Evolutionary conservation across 2,888 invertebrate species (phyloP), one percentile per base, ranked within the genome.

Genomic region (Oscheius sp.): DNA sequence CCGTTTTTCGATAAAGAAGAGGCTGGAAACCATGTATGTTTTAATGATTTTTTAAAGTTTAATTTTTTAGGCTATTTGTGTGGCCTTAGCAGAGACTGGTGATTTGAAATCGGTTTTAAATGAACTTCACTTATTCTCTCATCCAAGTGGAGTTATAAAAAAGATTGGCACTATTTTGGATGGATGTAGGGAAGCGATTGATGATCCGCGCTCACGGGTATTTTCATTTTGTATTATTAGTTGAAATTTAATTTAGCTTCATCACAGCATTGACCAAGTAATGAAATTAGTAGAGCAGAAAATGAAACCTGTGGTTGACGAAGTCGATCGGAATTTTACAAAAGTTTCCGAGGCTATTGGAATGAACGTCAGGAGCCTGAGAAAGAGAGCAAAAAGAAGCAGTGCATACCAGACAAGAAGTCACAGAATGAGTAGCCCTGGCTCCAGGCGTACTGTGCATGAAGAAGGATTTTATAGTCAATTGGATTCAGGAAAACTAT

Each of bases 71-170:
- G 64, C 61, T n/a, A 21, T 76, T 25, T 18, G 49, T 3, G 13
- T 55, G 27, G 52, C 56, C 25, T 68, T 73, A 25, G 59, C 29
- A 18, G 52, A 58, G 35, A 52, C 43, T 13, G 73, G 71, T 1
- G 76, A 74, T 35, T 63, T 76, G n/a, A 21, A 16, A 5, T 61
- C 71, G 0, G 59, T 76, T 6, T 16, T 69, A 12, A 45, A 59
- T 3, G 55, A 52, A 27, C 23, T 76, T 21, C 18, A 25, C 6
- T 23, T 25, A 1, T 52, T 69, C 49, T 27, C 61, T n/a, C 16
- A n/a, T 25, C 69, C 75, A 1, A 16, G 23, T 2, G 43, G 29
- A 2, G 68, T 74, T n/a, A 41, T 69, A 13, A 69, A 69, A 41
- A 41, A 41, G 46, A 27, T 74, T 13, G 23, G 52, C 7, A 27